Conservation (phyloP, 2,113 vertebrate species). For the Pristiophorus japonicus region DNA sequence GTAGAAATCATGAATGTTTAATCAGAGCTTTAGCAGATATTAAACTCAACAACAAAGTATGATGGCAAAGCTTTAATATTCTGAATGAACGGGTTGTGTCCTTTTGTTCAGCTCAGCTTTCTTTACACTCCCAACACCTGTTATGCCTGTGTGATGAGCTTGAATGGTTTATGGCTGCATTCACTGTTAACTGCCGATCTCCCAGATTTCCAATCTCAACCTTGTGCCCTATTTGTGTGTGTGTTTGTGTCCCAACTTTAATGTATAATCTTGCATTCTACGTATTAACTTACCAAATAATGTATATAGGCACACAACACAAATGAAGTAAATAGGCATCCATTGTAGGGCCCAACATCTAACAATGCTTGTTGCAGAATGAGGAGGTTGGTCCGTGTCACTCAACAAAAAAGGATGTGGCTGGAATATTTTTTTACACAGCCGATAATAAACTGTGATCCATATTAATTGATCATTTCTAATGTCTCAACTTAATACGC, state of each 20-base stretch:
- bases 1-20: not conserved
- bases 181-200: not conserved
- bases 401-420: not conserved
- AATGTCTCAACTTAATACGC: not conserved
- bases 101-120: not conserved
- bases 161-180: not conserved
- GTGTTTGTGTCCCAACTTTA: not conserved
- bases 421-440: not conserved
- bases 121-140: not conserved
- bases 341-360: not conserved
- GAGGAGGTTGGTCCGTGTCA: not conserved
- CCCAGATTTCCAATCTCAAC: not conserved
- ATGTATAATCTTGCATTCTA: not conserved
- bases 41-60: not conserved
- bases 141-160: too few relatives aligned
- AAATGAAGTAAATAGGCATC: not conserved
- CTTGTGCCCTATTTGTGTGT: not conserved
- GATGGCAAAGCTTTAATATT: not conserved
- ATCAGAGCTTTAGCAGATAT: not conserved
- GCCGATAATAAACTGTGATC: not conserved
- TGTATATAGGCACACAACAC: not conserved
- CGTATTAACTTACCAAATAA: not conserved
- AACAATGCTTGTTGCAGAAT: not conserved
- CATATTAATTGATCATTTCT: not conserved
- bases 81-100: not conserved